Conservation (phyloP, 1,140 invertebrate species). For the Drosophila kikkawai region DNA sequence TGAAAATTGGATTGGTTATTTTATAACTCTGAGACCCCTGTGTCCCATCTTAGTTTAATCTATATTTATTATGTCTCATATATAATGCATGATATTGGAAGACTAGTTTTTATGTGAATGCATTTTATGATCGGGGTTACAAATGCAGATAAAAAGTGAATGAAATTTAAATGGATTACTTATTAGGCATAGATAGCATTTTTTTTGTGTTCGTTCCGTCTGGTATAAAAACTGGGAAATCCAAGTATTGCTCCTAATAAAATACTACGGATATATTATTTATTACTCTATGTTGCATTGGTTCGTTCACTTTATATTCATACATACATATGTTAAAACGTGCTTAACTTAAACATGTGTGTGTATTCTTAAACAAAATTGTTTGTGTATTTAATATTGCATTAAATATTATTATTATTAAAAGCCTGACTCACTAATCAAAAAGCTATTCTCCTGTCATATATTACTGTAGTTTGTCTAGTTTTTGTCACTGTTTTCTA, state of each 20-base stretch:
- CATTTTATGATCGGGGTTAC: not conserved
- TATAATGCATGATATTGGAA: not conserved
- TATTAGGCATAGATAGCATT: not conserved
- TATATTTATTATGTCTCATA: not conserved
- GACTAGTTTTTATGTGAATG: not conserved
- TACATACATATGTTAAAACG: slow-evolving; percentile 4
- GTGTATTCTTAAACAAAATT: slow-evolving; percentile 1
- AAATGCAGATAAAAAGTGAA: not conserved
- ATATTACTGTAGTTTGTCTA: slow-evolving; percentile 56
- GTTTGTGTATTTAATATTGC: slow-evolving; percentile 3
- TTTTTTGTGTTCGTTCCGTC: not conserved
- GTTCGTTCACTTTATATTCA: not conserved
- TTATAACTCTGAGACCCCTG: not conserved
- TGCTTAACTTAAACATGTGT: slow-evolving; percentile 1
- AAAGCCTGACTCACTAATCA: slow-evolving; percentile 27
- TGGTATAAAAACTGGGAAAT: not conserved
- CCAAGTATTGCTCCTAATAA: not conserved
- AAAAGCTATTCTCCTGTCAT: slow-evolving; percentile 35
- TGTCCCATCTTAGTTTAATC: not conserved
- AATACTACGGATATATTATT: not conserved
- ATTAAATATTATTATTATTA: slow-evolving; percentile 6
- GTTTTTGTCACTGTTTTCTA: slow-evolving; percentile 72
- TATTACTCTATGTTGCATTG: not conserved
- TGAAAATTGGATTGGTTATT: not conserved
- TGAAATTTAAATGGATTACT: not conserved